Base-by-base conservation (phyloP, 2,797 vertebrate species). In the Sebastes trivittatus region DNA sequence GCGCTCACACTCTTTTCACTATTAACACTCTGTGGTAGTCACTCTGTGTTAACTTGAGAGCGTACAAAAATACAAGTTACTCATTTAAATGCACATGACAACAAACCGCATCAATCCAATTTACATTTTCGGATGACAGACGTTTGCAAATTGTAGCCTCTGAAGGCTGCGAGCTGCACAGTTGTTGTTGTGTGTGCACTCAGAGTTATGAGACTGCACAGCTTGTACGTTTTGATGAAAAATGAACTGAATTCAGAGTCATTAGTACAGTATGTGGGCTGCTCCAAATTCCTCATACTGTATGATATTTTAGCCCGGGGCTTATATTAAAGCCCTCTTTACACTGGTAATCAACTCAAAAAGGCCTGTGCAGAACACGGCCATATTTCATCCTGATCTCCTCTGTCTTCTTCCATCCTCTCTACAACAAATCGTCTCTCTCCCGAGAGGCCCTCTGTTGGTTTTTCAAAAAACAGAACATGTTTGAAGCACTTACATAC, bases 251-350 rank as follows among this genome's bases (percentile, higher is more conserved):
- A 72, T 67, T 77, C 66, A 60, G 56, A 72, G 49, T 85, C 77
- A 87, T 76, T 85, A 83, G 76, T 77, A 72, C 32, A 68, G 73
- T 73, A 78, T 78, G 82, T 87, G 85, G 68, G 88, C 75, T 66
- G 77, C 67, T 81, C 22, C 36, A 63, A 83, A 80, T 86, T 78
- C 74, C 85, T 78, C 78, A 67, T 68, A 78, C 66, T 81, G 78
- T 72, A 63, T 72, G 63, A 81, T 72, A 65, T 72, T 84, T 76
- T 76, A 83, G 81, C 84, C 80, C 7, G n/a, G 62, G 65, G 82
- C 77, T 90, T 69, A 81, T 78, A 84, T 80, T 62, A 82, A 85
- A 91, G 72, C 69, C 46, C 30, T 80, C 73, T 89, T 84, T 75
- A 65, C 75, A 49, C 75, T 65, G 59, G 72, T 86, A 78, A 87